Percentiles rank a stretch among this genome's conserved stretches.
Evolutionary conservation across 2,888 invertebrate genomes (phyloP).

Genomic region (Oxystoma pomonae): DNA sequence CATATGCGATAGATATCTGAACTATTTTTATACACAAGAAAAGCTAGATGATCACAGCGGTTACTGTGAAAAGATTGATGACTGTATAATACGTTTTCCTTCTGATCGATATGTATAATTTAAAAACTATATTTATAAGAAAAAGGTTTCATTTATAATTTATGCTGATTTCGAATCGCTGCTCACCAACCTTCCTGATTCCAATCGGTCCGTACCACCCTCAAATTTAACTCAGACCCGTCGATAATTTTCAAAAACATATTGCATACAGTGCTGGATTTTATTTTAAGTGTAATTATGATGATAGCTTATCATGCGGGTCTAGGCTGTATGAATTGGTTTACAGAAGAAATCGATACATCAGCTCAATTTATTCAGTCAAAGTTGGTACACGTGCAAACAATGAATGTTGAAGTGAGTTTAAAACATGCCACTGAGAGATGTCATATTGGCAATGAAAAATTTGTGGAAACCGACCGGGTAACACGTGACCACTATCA

Average conservation of each 20-base stretch:
- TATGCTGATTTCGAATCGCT: not conserved
- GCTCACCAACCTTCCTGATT: not conserved
- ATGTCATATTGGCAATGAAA: conserved; percentile 19
- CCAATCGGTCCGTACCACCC: not conserved
- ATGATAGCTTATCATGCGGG: not conserved
- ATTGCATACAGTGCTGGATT: not conserved
- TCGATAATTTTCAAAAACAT: not conserved
- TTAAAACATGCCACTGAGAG: not conserved
- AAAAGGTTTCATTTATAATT: not conserved
- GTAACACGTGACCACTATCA: conserved; percentile 35
- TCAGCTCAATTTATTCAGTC: conserved; percentile 13
- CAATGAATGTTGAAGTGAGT: not conserved
- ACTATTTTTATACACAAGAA: conserved; percentile 21
- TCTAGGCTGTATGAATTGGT: conserved; percentile 27
- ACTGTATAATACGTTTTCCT: conserved; percentile 14
- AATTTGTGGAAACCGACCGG: conserved; percentile 16
- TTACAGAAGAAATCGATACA: conserved; percentile 21
- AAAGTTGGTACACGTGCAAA: not conserved
- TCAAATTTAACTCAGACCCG: too few species aligned
- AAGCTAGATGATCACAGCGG: conserved; percentile 10
- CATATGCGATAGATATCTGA: conserved; percentile 25
- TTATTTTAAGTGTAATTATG: not conserved
- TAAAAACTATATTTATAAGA: conserved; percentile 9
- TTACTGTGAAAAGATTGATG: conserved; percentile 10
- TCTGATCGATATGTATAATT: conserved; percentile 5